Base-by-base conservation (phyloP, 2,888 invertebrate species). In the Eucriotettix oculatus region DNA sequence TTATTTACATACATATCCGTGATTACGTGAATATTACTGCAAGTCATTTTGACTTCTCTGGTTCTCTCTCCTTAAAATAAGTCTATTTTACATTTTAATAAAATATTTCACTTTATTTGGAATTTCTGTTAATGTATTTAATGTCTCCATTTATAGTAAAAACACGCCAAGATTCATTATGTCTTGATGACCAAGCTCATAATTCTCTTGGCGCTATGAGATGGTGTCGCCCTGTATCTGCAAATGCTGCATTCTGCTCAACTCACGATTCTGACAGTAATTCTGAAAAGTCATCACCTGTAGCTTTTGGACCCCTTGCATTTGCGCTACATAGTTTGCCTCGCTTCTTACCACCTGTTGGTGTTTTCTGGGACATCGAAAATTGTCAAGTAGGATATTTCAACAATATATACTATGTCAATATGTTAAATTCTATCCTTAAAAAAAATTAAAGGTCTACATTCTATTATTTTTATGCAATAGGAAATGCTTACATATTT, bases 281-380 rank as follows among this genome's bases (percentile, higher is more conserved):
- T 12, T 48, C 48, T 48, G 48, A 48, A n/a, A 12, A 48, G 48
- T 48, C 48, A 48, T 48, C 48, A 12, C 48, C 48, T 12, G 48
- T 48, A 12, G 12, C 48, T 14, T n/a, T 48, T 48, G n/a, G 12
- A 14, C 48, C 12, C 2, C 48, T 12, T 48, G 48, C 48, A 14
- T 48, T 14, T 48, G 48, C 48, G 9, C 55, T 59, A 40, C 61
- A 59, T 41, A 41, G 58, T 10, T 42, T 58, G 40, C 60, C 59
- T 29, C 48, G 56, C 42, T 54, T 62, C 52, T 66, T 81, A 61
- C 81, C 82, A 42, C 87, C 89, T 1, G 83, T 92, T 68, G 91
- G 90, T 57, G 88, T 92, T 65, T 92, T 91, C 74, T 93, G 93
- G 93, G 93, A 93, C 71, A 92, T 93, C 69, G 91, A 93, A 76